These are phyloP conservation scores for Patella pellucida DNA, from an alignment of 2,888 invertebrate genomes.

Conservation along the genomic window DNA sequence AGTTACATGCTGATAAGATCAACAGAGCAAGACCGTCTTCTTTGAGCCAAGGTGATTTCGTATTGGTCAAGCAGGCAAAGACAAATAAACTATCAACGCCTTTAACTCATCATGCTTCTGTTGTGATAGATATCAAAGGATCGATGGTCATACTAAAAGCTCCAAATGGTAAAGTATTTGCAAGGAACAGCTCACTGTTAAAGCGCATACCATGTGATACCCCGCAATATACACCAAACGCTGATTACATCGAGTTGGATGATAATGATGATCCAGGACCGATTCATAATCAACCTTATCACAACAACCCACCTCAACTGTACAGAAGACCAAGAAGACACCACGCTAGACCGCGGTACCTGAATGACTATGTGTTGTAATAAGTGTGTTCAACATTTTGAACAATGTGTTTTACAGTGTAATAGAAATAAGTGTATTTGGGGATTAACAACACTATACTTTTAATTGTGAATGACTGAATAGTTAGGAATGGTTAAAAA, in stretches of 20 bases:
- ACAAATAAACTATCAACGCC: background rate
- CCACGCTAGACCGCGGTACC: background rate
- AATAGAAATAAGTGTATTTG: too few species aligned
- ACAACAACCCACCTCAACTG: background rate
- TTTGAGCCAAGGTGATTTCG: background rate
- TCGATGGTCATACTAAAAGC: background rate
- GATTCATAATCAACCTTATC: too few species aligned
- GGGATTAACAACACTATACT: too few species aligned
- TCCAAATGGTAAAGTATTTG: background rate
- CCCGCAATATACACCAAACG: background rate
- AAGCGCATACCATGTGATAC: background rate
- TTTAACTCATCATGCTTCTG: background rate
- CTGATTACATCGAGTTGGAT: background rate
- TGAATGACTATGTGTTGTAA: background rate
- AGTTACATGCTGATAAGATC: background rate
- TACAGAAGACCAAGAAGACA: background rate
- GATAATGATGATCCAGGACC: background rate
- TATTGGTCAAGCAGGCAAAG: slow-evolving; percentile 1
- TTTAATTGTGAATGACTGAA: background rate
- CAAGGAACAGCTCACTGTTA: background rate
- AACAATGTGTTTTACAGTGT: too few species aligned
- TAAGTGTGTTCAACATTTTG: too few species aligned
- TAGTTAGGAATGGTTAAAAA: background rate
- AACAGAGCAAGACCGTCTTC: background rate
- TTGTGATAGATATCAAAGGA: background rate